Evolutionary conservation across 2,113 vertebrate species (phyloP).

Genomic region (Fregata magnificens): DNA sequence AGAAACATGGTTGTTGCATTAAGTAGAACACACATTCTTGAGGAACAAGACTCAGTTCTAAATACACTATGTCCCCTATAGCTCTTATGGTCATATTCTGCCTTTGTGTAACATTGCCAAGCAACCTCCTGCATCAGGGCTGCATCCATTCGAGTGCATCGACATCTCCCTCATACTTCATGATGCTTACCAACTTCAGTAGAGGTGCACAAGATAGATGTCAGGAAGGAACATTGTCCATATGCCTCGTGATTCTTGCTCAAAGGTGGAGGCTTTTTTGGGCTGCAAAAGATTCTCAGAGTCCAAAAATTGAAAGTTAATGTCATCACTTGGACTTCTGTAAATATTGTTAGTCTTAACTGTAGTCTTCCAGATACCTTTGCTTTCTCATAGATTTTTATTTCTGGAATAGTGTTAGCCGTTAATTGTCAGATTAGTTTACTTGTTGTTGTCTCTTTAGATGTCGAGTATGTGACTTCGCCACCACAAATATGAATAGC

Average conservation of each 20-base stretch:
- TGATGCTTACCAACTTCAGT: neutral
- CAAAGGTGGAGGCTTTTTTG: neutral
- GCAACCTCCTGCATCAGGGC: neutral
- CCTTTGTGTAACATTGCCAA: neutral
- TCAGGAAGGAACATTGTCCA: neutral
- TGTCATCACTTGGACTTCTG: neutral
- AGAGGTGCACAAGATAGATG: neutral
- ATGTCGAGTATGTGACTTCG: conserved; percentile 86
- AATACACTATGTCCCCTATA: neutral
- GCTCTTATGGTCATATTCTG: neutral
- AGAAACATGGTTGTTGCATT: neutral
- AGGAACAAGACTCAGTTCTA: neutral
- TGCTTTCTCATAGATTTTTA: neutral
- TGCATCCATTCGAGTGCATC: neutral
- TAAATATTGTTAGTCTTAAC: neutral
- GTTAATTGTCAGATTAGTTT: neutral
- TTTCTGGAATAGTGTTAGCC: neutral
- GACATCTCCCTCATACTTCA: neutral
- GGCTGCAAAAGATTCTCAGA: neutral
- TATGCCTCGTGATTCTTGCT: neutral
- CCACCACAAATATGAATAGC: conserved; percentile 89
- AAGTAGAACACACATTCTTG: neutral
- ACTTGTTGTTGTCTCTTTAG: conserved; percentile 56
- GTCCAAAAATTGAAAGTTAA: neutral
- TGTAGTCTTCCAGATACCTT: neutral